Percentiles rank a stretch among this genome's conserved stretches.
phyloP scores from a whole-genome alignment of 1,140 invertebrate species.

The Lethrus apterus region DNA sequence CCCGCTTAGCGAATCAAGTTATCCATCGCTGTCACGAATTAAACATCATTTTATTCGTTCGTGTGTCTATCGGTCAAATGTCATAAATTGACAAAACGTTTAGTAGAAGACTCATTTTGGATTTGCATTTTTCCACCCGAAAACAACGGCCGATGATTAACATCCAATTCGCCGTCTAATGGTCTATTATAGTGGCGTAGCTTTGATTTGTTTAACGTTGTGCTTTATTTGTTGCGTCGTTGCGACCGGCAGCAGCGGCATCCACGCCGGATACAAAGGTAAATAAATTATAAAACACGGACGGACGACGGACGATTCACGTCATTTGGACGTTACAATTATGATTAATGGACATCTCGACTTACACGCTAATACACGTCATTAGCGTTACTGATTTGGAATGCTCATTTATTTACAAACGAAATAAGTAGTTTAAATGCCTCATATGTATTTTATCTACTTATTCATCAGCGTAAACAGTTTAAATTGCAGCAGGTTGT shows the following conservation, averaged over 20 bases:
- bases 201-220: conserved; percentile 18
- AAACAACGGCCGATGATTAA: conserved; percentile 13
- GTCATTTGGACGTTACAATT: conserved; percentile 9
- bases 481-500: conserved; percentile 1
- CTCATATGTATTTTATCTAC: conserved; percentile 1
- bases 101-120: conserved; percentile 2
- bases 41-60: conserved; percentile 10
- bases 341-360: conserved; percentile 3
- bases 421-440: conserved; percentile 4
- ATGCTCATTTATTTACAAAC: neutral
- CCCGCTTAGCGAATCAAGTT: no score
- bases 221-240: conserved; percentile 12
- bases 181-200: conserved; percentile 15
- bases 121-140: conserved; percentile 3
- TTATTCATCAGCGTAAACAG: neutral
- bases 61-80: conserved; percentile 11
- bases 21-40: conserved; percentile 8
- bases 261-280: conserved; percentile 16
- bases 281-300: conserved; percentile 21
- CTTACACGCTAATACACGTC: no score
- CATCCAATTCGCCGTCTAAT: conserved; percentile 13
- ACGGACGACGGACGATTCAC: conserved; percentile 10
- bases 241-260: neutral
- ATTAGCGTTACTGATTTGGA: neutral
- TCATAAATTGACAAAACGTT: conserved; percentile 10